Percentiles rank a stretch among this genome's conserved stretches.
Evolutionary conservation across 2,113 vertebrate genomes (phyloP).

Genomic region (Orcinus orca): DNA sequence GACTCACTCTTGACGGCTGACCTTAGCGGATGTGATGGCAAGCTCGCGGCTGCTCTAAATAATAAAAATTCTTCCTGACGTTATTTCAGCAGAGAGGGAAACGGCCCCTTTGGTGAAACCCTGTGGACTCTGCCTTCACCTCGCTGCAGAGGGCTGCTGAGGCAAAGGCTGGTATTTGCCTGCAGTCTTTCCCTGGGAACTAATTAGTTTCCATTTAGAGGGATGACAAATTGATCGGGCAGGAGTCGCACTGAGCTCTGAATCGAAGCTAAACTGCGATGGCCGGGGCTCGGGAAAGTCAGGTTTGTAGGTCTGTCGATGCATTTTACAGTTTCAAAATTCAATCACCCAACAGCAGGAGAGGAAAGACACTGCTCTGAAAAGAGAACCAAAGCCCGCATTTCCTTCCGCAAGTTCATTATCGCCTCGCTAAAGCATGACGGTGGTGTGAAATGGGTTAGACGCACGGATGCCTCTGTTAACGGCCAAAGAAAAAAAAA

Average conservation of each 20-base stretch:
- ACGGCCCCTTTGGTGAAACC: constrained; percentile 61
- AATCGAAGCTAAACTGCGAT: constrained; percentile 84
- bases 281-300: constrained; percentile 81
- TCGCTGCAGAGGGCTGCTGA: constrained; percentile 76
- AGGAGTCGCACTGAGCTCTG: constrained; percentile 84
- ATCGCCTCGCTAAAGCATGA: constrained; percentile 85
- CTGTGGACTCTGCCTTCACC: constrained; percentile 74
- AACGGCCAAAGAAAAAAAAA: constrained; percentile 87
- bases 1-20: constrained; percentile 60
- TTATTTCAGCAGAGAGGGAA: constrained; percentile 48
- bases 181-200: constrained; percentile 85
- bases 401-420: constrained; percentile 87
- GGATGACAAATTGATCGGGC: constrained; percentile 90
- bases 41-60: constrained; percentile 65
- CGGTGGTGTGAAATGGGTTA: constrained; percentile 89
- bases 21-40: constrained; percentile 60
- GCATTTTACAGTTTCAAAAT: constrained; percentile 86
- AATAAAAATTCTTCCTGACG: constrained; percentile 70
- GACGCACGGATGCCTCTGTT: constrained; percentile 88
- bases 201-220: constrained; percentile 91
- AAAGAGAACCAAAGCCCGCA: constrained; percentile 80
- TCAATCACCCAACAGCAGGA: constrained; percentile 85
- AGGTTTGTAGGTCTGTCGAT: constrained; percentile 82
- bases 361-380: constrained; percentile 76
- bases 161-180: constrained; percentile 79